Percentiles rank a stretch among this genome's conserved stretches.
Evolutionary conservation across 2,113 vertebrate species (phyloP).

Genomic region (Spea bombifrons): DNA sequence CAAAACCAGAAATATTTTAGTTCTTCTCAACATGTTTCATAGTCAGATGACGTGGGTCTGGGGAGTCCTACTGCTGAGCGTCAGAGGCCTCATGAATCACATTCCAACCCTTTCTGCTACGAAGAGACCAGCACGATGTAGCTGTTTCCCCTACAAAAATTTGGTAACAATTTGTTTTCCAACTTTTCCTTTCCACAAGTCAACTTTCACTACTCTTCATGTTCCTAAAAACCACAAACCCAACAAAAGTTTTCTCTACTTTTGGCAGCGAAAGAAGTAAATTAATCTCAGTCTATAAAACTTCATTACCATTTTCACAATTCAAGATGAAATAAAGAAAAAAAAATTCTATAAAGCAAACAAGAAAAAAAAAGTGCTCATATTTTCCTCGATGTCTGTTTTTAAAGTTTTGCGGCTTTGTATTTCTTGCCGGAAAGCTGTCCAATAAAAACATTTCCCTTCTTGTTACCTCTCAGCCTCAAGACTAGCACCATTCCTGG

Average conservation of each 20-base stretch:
- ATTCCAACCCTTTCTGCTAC: slow-evolving; percentile 24
- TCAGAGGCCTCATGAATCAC: slow-evolving; percentile 13
- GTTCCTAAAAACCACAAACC: slow-evolving; percentile 54
- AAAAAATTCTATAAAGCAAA: slow-evolving; percentile 26
- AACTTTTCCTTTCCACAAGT: slow-evolving; percentile 50
- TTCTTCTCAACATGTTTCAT: slow-evolving; percentile 10
- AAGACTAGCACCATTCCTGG: slow-evolving; percentile 49
- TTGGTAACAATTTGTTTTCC: slow-evolving; percentile 3
- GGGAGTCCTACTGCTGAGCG: background rate
- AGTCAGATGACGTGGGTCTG: background rate
- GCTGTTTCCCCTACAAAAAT: background rate
- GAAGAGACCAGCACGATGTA: slow-evolving; percentile 9
- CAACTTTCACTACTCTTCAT: slow-evolving; percentile 48
- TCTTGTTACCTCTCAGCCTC: slow-evolving; percentile 49
- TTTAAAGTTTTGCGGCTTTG: slow-evolving; percentile 18
- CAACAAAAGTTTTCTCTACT: slow-evolving; percentile 51
- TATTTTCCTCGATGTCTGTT: slow-evolving; percentile 49
- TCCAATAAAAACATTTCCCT: slow-evolving; percentile 46
- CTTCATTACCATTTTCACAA: slow-evolving; percentile 54
- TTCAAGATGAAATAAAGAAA: slow-evolving; percentile 47
- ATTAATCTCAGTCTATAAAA: slow-evolving; percentile 50
- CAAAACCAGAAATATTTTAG: slow-evolving; percentile 6
- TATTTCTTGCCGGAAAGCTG: slow-evolving; percentile 53
- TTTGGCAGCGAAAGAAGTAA: slow-evolving; percentile 45
- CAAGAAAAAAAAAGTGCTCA: slow-evolving; percentile 59